phyloP scores from a whole-genome alignment of 1,140 invertebrate genomes.

The Dendrolimus punctatus region DNA sequence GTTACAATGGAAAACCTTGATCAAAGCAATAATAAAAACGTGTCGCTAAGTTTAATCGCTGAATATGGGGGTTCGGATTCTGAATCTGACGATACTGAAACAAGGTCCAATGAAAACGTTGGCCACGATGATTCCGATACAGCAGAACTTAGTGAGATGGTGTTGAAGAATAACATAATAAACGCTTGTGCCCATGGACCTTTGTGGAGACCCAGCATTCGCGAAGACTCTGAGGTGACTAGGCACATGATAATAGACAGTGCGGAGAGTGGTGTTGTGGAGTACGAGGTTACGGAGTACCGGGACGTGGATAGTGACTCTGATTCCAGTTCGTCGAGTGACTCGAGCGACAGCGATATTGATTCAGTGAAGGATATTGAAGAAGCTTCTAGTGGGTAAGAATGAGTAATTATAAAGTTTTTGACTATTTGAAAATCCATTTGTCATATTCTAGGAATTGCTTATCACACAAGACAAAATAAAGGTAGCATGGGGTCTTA shows the following conservation, averaged over 20 bases:
- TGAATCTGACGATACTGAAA: slow-evolving; percentile 52
- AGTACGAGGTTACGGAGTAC: slow-evolving; percentile 58
- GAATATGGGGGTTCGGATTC: slow-evolving; percentile 59
- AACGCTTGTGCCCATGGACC: slow-evolving; percentile 65
- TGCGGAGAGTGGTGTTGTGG: slow-evolving; percentile 45
- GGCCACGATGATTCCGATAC: slow-evolving; percentile 52
- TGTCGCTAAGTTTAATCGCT: slow-evolving; percentile 57
- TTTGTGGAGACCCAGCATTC: slow-evolving; percentile 21
- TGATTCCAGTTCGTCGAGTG: slow-evolving; percentile 43
- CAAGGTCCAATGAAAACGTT: slow-evolving; percentile 39
- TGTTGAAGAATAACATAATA: slow-evolving; percentile 67
- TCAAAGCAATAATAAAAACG: slow-evolving; percentile 58
- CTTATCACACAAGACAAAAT: too few relatives aligned
- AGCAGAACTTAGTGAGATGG: slow-evolving; percentile 61
- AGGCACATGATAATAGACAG: slow-evolving; percentile 62
- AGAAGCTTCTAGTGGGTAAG: slow-evolving; percentile 52
- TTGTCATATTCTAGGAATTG: too few relatives aligned
- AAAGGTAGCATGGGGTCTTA: too few relatives aligned
- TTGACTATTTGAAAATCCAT: too few relatives aligned
- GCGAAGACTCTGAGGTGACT: slow-evolving; percentile 27
- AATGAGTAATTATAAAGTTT: neutral
- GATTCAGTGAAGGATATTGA: slow-evolving; percentile 58
- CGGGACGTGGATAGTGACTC: slow-evolving; percentile 48
- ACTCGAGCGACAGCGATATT: slow-evolving; percentile 58
- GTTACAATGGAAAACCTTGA: slow-evolving; percentile 56